phyloP scores from a whole-genome alignment of 2,113 vertebrate genomes.

The Pandion haliaetus region DNA sequence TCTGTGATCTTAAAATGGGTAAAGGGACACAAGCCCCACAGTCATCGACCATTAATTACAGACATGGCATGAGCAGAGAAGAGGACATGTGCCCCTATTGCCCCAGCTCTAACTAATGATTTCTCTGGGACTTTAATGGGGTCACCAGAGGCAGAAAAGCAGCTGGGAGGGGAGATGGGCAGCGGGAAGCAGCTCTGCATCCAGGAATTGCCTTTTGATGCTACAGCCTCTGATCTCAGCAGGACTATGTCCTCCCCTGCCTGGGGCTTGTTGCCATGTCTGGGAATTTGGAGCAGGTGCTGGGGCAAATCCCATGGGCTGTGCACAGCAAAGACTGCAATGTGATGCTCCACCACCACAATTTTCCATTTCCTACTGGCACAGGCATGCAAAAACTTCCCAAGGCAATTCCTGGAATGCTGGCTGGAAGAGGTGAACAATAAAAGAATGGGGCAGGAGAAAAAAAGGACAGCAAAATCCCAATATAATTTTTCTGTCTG shows the following conservation, averaged over 20 bases:
- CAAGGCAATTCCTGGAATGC: neutral
- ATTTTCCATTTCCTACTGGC: neutral
- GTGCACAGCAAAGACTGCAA: neutral
- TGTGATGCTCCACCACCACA: accelerated
- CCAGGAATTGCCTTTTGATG: neutral
- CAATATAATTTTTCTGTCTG: neutral
- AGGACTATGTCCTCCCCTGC: neutral
- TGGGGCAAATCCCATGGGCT: accelerated
- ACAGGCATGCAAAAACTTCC: neutral
- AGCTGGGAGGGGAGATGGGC: too few species aligned
- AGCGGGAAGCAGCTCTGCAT: neutral
- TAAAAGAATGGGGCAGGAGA: neutral
- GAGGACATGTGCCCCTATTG: neutral
- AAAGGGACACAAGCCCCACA: neutral
- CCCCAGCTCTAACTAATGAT: neutral
- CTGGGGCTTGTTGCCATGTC: accelerated
- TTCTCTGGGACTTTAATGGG: neutral
- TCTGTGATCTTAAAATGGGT: neutral
- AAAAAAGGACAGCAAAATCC: neutral
- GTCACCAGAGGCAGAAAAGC: neutral
- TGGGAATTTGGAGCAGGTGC: neutral
- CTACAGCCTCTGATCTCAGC: neutral
- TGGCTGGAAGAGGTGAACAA: neutral
- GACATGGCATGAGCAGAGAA: neutral
- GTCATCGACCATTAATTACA: neutral